A percentile compares a stretch with the other conserved stretches of the same genome.
phyloP scores from a whole-genome alignment of 2,888 invertebrate genomes.

The Phymatocera aterrima region DNA sequence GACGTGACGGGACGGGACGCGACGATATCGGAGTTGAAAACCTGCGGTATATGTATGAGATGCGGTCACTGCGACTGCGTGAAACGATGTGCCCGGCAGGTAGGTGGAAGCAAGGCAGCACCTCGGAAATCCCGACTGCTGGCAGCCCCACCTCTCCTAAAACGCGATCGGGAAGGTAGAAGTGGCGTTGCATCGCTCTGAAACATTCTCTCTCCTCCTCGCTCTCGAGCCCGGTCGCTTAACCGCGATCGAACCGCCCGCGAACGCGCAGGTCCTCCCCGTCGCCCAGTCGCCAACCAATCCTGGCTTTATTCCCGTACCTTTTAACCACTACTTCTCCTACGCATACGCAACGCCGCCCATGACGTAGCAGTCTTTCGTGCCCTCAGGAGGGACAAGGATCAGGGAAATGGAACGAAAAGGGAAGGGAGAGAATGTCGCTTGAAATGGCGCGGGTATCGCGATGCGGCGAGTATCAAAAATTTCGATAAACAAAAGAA shows the following conservation, averaged over 20 bases:
- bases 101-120: conserved; percentile 56
- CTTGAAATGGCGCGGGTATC: conserved; percentile 22
- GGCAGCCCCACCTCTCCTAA: neutral
- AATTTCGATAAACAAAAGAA: neutral
- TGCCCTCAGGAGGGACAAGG: conserved; percentile 27
- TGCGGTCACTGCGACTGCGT: conserved; percentile 72
- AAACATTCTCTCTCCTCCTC: conserved; percentile 8
- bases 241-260: conserved; percentile 28
- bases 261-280: conserved; percentile 42
- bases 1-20: neutral
- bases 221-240: neutral
- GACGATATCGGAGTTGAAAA: conserved; percentile 17
- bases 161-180: neutral
- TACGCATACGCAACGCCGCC: conserved; percentile 31
- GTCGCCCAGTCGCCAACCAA: neutral
- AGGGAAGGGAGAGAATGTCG: conserved; percentile 19
- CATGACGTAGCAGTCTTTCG: conserved; percentile 25
- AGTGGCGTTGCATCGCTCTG: neutral
- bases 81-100: conserved; percentile 67
- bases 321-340: neutral
- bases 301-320: conserved; percentile 8
- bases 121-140: conserved; percentile 36
- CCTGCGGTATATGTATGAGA: conserved; percentile 46
- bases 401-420: neutral
- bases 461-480: neutral